Base-by-base conservation (phyloP, 2,888 invertebrate species). In the Coelinius sp. region DNA sequence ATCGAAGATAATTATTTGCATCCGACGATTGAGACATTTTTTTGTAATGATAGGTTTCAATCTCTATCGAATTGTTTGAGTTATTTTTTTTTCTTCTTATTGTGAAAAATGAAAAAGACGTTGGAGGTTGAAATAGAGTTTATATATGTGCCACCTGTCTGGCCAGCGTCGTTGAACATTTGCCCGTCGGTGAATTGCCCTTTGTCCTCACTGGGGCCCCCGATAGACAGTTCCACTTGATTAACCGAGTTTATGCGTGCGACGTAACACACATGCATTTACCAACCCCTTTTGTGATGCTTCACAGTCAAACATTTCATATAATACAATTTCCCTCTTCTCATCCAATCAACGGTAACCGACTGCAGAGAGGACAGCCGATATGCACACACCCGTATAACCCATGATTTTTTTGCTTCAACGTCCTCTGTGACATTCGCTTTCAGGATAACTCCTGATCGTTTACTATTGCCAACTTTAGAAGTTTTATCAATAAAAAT, bases 221-320 rank as follows among this genome's bases (percentile, higher is more conserved):
- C 75, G 76, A 74, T 82, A 77, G 80, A 83, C 82, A 83, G 84
- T 84, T 85, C 84, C 84, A 81, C 80, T 85, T 84, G 84, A 85
- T 85, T 84, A 84, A 84, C 82, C 82, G 78, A 80, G 80, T 82
- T 84, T 84, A 82, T 81, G 81, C 82, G 83, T 80, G 82, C 82
- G 79, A 81, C 81, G 74, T 63, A n/a, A 41, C 63, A 41, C 38
- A 63, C 41, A 63, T 63, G 44, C 24, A 20, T 41, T 63, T 63
- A n/a, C 65, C 66, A 52, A 49, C 53, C 53, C 64, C 52, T 62
- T 63, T 46, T 35, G 46, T 59, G 22, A 31, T 63, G 53, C 52
- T 41, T 41, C 27, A 20, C 38, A 22, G 22, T 62, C 41, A 63
- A 38, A 41, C 38, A 38, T 63, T 38, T 12, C 25, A 56, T 27